These are phyloP conservation scores for Acanthaster planci DNA, from an alignment of 35 echinoderm and acorn worm species.

Conservation along the genomic window DNA sequence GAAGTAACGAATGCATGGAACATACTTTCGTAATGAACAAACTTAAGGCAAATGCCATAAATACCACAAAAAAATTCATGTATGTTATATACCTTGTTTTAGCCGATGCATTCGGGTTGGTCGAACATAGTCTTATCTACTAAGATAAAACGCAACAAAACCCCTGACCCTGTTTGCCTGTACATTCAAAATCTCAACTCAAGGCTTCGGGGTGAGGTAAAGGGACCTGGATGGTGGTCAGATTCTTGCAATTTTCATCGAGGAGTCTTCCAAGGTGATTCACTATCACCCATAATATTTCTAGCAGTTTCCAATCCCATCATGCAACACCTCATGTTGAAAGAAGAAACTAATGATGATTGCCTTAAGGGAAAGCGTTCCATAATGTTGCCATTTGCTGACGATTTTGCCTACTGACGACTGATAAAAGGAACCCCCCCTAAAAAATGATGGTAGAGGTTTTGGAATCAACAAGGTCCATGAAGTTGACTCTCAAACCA, in stretches of 20 bases:
- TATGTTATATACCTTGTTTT: conserved; percentile 53
- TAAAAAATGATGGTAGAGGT: conserved; percentile 46
- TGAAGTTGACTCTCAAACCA: conserved; percentile 37
- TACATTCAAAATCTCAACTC: conserved; percentile 38
- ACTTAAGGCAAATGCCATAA: conserved; percentile 38
- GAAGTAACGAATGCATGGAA: conserved; percentile 58
- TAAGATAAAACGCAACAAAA: conserved; percentile 18
- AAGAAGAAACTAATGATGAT: conserved; percentile 32
- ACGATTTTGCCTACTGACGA: conserved; percentile 52
- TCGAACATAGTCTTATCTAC: conserved; percentile 49
- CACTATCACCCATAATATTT: conserved; percentile 59
- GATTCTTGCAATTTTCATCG: conserved; percentile 27
- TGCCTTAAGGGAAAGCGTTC: conserved; percentile 37
- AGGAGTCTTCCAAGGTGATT: conserved; percentile 64
- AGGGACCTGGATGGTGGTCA: conserved; percentile 35
- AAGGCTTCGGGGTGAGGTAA: conserved; percentile 34
- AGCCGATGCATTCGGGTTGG: conserved; percentile 40
- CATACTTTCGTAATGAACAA: conserved; percentile 52
- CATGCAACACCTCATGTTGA: conserved; percentile 27
- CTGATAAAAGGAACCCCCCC: conserved; percentile 41
- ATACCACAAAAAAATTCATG: conserved; percentile 26
- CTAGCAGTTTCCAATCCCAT: conserved; percentile 42
- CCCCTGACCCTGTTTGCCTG: conserved; percentile 10
- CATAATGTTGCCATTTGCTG: conserved; percentile 55
- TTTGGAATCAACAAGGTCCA: conserved; percentile 3